phyloP scores from a whole-genome alignment of 92 coral and sea anemone species.

The Parazoanthus atlanticus region DNA sequence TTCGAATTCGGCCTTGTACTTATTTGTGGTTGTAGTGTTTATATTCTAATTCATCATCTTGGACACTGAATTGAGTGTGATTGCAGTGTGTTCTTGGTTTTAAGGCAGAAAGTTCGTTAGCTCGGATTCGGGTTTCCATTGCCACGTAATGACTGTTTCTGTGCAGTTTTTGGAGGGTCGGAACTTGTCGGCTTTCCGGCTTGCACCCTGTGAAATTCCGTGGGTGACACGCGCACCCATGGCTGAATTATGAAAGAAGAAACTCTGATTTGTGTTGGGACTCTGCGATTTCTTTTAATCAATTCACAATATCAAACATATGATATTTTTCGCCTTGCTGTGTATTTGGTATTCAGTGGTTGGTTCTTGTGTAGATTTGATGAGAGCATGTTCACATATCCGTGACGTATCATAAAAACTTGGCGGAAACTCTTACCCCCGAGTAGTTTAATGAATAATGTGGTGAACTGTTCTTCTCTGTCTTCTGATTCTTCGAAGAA shows the following conservation, averaged over 20 bases:
- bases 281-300: neutral
- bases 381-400: neutral
- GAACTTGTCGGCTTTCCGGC: conserved; percentile 31
- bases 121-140: neutral
- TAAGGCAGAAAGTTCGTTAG: neutral
- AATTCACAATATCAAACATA: neutral
- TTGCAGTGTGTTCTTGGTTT: neutral
- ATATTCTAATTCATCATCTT: conserved; percentile 19
- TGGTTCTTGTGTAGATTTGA: neutral
- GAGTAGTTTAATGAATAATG: too few species aligned
- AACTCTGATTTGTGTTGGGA: neutral
- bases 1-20: conserved; percentile 17
- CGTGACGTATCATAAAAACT: conserved; percentile 1
- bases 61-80: neutral
- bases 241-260: neutral
- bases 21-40: conserved; percentile 17
- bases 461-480: neutral
- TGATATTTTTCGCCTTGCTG: neutral
- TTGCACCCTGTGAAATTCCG: conserved; percentile 38
- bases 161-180: neutral
- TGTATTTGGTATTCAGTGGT: neutral
- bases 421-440: neutral
- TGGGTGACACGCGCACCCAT: conserved; percentile 35
- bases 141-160: conserved; percentile 10
- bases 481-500: too few species aligned